Evolutionary conservation across 2,888 invertebrate species (phyloP).

Genomic region (Norana najaformis): DNA sequence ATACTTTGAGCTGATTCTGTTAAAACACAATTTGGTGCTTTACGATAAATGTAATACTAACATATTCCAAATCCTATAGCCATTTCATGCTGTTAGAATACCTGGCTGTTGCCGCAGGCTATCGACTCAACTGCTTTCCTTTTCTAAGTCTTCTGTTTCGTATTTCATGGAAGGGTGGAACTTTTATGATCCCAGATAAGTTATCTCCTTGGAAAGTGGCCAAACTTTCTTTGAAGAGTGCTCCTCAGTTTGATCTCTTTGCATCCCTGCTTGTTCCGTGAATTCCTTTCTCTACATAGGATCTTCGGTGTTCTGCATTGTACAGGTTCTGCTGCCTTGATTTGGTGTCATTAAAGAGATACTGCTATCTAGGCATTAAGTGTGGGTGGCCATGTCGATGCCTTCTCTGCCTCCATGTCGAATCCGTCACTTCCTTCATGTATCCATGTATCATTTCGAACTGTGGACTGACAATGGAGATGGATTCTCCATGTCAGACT

Average conservation of each 20-base stretch:
- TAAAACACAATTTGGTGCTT: too few species aligned
- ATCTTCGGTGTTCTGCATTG: background rate
- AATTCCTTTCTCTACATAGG: background rate
- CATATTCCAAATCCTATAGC: too few species aligned
- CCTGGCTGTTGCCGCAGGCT: background rate
- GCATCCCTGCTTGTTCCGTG: background rate
- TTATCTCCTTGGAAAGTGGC: background rate
- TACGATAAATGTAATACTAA: too few species aligned
- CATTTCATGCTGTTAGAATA: too few species aligned
- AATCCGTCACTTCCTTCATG: too few species aligned
- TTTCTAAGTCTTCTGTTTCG: background rate
- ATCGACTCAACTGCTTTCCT: background rate
- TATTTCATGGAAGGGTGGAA: background rate
- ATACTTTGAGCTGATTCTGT: too few species aligned
- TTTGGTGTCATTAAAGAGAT: background rate
- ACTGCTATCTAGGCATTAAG: background rate
- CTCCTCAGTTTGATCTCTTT: background rate
- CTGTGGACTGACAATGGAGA: background rate
- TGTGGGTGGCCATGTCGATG: background rate
- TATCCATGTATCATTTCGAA: slow-evolving; percentile 5
- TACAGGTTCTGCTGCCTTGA: background rate
- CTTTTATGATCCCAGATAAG: background rate
- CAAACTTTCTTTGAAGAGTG: background rate
- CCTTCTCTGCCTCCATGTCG: too few species aligned
- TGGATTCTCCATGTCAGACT: background rate